Conservation (phyloP, 2,888 invertebrate species). For the Hemicrepidius hirtus region DNA sequence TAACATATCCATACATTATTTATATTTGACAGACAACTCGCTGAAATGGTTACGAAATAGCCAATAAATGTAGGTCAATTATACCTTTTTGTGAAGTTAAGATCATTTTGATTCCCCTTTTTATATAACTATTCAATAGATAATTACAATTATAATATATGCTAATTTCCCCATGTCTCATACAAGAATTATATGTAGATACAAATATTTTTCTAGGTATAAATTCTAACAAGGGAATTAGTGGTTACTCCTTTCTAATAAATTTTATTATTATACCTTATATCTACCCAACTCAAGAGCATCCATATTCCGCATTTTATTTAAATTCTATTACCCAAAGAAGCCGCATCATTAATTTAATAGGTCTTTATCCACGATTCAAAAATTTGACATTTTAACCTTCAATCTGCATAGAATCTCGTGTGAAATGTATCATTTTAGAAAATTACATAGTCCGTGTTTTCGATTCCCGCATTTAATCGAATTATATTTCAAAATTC, state of each 20-base stretch:
- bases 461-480: constrained; percentile 43
- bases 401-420: constrained; percentile 44
- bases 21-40: constrained; percentile 7
- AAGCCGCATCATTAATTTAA: constrained; percentile 24
- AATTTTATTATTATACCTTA: background rate
- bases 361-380: constrained; percentile 6
- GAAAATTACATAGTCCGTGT: constrained; percentile 37
- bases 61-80: constrained; percentile 11
- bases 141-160: constrained; percentile 1
- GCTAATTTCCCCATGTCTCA: background rate
- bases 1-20: constrained; percentile 15
- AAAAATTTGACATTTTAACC: constrained; percentile 43
- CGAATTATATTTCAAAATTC: constrained; percentile 43
- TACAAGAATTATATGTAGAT: too few relatives aligned
- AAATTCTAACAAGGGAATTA: background rate
- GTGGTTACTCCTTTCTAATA: background rate
- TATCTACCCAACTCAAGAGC: constrained; percentile 1
- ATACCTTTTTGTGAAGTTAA: background rate
- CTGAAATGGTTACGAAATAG: constrained; percentile 15
- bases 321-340: constrained; percentile 38
- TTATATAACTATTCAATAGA: background rate
- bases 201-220: too few relatives aligned
- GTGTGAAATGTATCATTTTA: constrained; percentile 47
- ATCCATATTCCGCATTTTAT: constrained; percentile 26
- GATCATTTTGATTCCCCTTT: background rate